Evolutionary conservation across 2,888 invertebrate genomes (phyloP), one percentile per base, ranked within the genome.

Genomic region (Seladonia tumulorum): DNA sequence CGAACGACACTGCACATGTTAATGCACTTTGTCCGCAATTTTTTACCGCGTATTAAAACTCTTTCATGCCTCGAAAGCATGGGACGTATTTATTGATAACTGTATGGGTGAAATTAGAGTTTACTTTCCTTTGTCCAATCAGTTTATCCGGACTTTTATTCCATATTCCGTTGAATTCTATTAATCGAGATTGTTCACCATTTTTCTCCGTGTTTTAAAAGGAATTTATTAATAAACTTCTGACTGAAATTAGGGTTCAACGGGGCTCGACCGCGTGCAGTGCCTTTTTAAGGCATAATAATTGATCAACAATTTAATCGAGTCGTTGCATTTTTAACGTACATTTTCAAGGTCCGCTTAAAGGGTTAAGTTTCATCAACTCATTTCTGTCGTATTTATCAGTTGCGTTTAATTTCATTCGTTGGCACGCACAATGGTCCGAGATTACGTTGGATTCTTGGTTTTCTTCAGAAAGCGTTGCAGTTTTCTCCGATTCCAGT

Each of bases 351-450:
- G 35, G 35, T 35, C 35, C 35, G 0, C 35, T 35, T 4, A 35
- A 35, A 35, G 35, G 35, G 35, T 35, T n/a, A n/a, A n/a, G n/a
- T n/a, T n/a, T n/a, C n/a, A n/a, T n/a, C n/a, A n/a, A n/a, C n/a
- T 35, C 35, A 5, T 35, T 35, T 35, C 35, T 35, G 35, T 35
- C 35, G 5, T 35, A 35, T 4, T 57, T 18, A 60, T 81, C 57
- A 78, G 76, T 83, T 83, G 76, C 71, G 35, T 22, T 18, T 8
- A 76, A 86, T 73, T 39, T 81, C 57, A 53, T 47, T 49, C 25
- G 45, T 10, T n/a, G 12, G 29, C 10, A 74, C 76, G 74, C 76
- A 80, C 73, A 82, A 79, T 82, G 68, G 47, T 60, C 42, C 39
- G 57, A 81, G 78, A 75, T 80, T 80, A 63, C 72, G 22, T 60